phyloP scores from a whole-genome alignment of 64 coral and sea anemone genomes.

The Montipora capricornis region DNA sequence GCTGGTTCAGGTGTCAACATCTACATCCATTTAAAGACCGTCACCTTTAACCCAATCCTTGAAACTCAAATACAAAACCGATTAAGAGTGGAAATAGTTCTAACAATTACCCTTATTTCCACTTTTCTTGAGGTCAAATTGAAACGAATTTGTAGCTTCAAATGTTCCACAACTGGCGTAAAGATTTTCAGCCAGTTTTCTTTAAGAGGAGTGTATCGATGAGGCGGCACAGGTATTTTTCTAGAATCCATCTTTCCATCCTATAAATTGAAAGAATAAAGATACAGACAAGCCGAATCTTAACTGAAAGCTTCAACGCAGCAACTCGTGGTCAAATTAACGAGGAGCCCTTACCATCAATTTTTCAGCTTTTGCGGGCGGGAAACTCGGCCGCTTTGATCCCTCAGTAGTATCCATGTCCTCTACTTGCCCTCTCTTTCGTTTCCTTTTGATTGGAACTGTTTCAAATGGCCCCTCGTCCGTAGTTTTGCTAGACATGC shows the following conservation, averaged over 20 bases:
- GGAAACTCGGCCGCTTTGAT: conserved; percentile 84
- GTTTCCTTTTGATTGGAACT: conserved; percentile 81
- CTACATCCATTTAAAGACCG: no score
- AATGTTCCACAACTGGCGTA: conserved; percentile 90
- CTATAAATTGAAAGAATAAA: conserved; percentile 14
- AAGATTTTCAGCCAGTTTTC: conserved; percentile 99
- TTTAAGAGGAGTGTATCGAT: conserved; percentile 95
- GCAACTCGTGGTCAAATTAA: not conserved
- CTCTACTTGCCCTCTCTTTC: conserved; percentile 86
- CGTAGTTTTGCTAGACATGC: not conserved
- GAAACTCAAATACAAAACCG: no score
- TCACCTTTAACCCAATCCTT: no score
- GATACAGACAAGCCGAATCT: not conserved
- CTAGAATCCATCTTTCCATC: conserved; percentile 87
- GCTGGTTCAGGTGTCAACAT: no score
- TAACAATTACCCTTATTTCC: conserved; percentile 82
- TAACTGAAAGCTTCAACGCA: not conserved
- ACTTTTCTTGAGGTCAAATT: conserved; percentile 93
- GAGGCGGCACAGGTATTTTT: conserved; percentile 93
- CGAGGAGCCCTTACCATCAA: conserved; percentile 65
- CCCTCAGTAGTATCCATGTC: conserved; percentile 77
- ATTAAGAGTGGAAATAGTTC: no score
- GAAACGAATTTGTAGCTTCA: conserved; percentile 97
- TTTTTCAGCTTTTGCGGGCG: conserved; percentile 85
- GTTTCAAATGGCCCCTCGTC: conserved; percentile 82